Evolutionary conservation across 1,140 invertebrate species (phyloP).

Genomic region (Yoshiicerus persimilis): DNA sequence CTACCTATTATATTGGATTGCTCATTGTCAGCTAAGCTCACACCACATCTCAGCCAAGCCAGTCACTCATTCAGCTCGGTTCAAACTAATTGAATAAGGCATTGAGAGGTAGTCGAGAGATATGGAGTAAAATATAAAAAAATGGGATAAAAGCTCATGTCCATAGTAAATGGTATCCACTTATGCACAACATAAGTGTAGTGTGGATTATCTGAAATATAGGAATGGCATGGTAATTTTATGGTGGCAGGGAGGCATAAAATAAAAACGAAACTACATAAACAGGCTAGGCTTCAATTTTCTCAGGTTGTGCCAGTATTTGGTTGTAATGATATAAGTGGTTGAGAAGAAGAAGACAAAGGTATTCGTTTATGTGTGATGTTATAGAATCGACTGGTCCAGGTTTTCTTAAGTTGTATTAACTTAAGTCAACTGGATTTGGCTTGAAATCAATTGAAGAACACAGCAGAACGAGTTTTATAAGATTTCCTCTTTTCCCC

Average conservation of each 20-base stretch:
- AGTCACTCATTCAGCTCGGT: background rate
- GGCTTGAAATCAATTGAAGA: background rate
- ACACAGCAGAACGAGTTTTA: background rate
- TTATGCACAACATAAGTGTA: background rate
- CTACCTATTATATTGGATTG: background rate
- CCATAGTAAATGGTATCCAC: background rate
- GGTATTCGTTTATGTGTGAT: background rate
- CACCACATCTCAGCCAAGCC: background rate
- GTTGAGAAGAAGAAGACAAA: background rate
- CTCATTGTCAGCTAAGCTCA: constrained; percentile 15
- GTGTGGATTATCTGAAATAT: background rate
- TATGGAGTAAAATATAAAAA: constrained; percentile 12
- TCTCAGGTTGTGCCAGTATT: background rate
- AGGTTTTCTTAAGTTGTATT: background rate
- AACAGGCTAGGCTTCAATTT: background rate
- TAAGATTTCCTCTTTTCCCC: background rate
- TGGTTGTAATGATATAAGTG: background rate
- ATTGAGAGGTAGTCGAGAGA: background rate
- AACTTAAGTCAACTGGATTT: background rate
- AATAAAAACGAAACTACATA: constrained; percentile 22
- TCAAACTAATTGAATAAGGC: background rate
- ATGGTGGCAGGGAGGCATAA: constrained; percentile 20
- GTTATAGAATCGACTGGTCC: background rate
- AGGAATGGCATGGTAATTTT: constrained; percentile 10
- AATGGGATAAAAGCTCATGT: background rate